Evolutionary conservation across 2,797 vertebrate species (phyloP), one percentile per base, ranked within the genome.

Genomic region (Cyprinella venusta): DNA sequence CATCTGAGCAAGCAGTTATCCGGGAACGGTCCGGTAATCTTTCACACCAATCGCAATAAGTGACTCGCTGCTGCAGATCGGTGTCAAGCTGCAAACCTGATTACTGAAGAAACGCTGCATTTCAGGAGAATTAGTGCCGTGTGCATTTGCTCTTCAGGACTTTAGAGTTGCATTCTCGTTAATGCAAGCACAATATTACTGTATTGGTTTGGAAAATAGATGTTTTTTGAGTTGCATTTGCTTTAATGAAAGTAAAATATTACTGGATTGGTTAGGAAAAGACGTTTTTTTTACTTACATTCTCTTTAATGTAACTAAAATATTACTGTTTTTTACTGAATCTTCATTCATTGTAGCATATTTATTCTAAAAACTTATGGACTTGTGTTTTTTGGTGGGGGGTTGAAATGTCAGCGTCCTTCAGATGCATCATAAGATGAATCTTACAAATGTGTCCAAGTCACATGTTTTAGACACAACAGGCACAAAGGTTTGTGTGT

Each of bases 21-120:
- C 6, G 38, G 78, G 63, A 67, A 56, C 78, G 13, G 54, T 69
- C 26, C 2, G 26, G 61, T 80, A 68, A 68, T 74, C 52, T 48
- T 71, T 64, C 36, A 45, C 52, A 63, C 18, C 45, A n/a, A 74
- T 72, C 65, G 38, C 71, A 82, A 65, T 48, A 30, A 74, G 59
- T 40, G 45, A 67, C n/a, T 76, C 7, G 38, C 54, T 59, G 45
- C 36, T 13, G 30, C 48, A 13, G 42, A 54, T 77, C 59, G 42
- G 76, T 48, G 26, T 79, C 63, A 38, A 8, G 19, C 48, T 26
- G 36, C 64, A 54, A 80, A 80, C 78, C 50, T 40, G 50, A 80
- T 80, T 80, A 69, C 78, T 59, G 36, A 45, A 70, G 65, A 80
- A 80, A 42, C 38, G 33, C 50, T 13, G 48, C 1, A 4, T 56